Percentiles rank a stretch among this genome's conserved stretches.
Conservation (phyloP, 64 coral and sea anemone genomes). For the Pocillopora verrucosa region DNA sequence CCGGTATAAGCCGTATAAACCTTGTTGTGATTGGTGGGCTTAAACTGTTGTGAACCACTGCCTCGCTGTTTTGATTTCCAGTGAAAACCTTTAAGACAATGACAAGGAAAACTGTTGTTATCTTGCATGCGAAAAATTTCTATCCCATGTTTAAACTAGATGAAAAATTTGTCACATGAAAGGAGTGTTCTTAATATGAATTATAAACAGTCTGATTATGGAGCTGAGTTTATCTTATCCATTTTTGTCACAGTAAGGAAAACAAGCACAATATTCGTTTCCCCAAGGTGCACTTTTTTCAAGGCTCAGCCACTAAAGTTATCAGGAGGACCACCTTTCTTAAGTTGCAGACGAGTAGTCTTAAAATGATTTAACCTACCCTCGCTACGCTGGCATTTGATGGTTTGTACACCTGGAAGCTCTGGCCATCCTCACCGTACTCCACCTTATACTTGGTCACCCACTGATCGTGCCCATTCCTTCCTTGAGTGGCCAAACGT, state of each 20-base stretch:
- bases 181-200: too few relatives aligned
- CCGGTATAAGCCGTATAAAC: constrained; percentile 1
- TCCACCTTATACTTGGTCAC: not conserved
- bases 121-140: too few relatives aligned
- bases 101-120: not conserved
- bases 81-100: constrained; percentile 3
- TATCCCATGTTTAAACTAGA: too few relatives aligned
- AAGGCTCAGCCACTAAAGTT: too few relatives aligned
- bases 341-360: too few relatives aligned
- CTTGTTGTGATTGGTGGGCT: not conserved
- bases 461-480: not conserved
- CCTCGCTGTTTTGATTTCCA: constrained; percentile 6
- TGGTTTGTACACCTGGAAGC: not conserved
- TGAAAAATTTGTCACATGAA: too few relatives aligned
- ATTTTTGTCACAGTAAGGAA: too few relatives aligned
- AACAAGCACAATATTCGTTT: too few relatives aligned
- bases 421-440: not conserved
- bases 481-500: not conserved
- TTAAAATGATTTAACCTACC: not conserved
- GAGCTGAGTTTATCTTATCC: too few relatives aligned
- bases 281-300: too few relatives aligned
- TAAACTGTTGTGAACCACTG: not conserved
- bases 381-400: not conserved
- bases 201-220: too few relatives aligned
- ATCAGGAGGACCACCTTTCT: too few relatives aligned